Base-by-base conservation (phyloP, 92 coral and sea anemone species). In the Phenganax subtilis region DNA sequence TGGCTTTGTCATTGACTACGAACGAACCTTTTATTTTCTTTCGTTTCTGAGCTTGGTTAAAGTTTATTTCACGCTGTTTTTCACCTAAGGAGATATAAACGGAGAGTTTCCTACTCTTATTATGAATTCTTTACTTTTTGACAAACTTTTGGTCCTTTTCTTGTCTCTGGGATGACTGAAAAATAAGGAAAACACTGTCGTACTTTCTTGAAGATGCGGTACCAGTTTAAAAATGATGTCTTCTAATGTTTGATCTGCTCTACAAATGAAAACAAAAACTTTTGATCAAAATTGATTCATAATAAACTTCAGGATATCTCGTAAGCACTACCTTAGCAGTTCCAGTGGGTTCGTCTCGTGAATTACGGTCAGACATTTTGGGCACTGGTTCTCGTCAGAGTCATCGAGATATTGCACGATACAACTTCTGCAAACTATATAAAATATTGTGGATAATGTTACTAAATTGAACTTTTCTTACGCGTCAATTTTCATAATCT, bases 271-370 rank as follows among this genome's bases (percentile, higher is more conserved):
- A 27, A 8, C 59, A 9, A 17, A 11, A 75, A 20, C 25, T 20
- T 20, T 20, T 20, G 25, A 20, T 20, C 25, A 20, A 20, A 5
- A 71, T 58, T 28, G 10, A 0, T 29, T 30, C 9, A 37, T 68
- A 37, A 37, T 20, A 37, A 37, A 37, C 47, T 37, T 37, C 47
- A 37, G 47, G 47, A 37, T 37, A 37, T 37, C 47, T 37, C 47
- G 47, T 37, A 37, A 37, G 47, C 47, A 8, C 66, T 86, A 92
- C 98, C 98, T 91, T 59, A 93, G 86, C 88, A 93, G 80, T 57
- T 93, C 98, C 85, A 91, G 85, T 47, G 98, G 98, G 72, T 93
- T 93, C 12, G 98, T 93, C 80, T 93, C 98, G 62, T 93, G 98
- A 57, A 93, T 91, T 55, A 93, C 87, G 56, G 90, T 91, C 9